A percentile compares a stretch with the other conserved stretches of the same genome.
Conservation (phyloP, 1,140 invertebrate genomes). For the Dolichoris vasculosae region DNA sequence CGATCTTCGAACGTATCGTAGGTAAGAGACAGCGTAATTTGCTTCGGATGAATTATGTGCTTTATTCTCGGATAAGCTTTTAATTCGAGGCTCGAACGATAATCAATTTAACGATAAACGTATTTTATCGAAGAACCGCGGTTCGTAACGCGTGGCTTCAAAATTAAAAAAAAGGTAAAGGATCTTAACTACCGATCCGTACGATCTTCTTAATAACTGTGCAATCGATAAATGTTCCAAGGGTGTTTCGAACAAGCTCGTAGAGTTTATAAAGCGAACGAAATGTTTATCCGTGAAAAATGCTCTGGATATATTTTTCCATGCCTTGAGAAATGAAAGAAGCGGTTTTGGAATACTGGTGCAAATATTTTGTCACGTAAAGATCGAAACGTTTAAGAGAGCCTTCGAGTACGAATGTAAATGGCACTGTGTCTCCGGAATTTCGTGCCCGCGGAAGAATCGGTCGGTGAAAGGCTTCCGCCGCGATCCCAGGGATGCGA, state of each 20-base stretch:
- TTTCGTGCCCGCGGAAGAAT: background rate
- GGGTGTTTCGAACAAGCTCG: background rate
- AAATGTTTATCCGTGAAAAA: constrained; percentile 1
- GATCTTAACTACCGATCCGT: background rate
- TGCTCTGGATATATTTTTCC: background rate
- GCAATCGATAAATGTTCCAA: constrained; percentile 7
- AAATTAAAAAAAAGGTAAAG: background rate
- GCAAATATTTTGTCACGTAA: constrained; percentile 12
- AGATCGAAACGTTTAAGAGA: background rate
- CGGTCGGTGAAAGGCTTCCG: background rate
- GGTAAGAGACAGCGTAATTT: too few species aligned
- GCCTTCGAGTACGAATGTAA: background rate
- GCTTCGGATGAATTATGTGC: constrained; percentile 5
- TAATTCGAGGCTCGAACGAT: background rate
- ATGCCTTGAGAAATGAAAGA: too few species aligned
- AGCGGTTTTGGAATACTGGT: background rate
- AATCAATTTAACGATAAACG: background rate
- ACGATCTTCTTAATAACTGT: background rate
- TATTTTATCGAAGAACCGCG: background rate
- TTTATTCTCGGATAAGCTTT: background rate
- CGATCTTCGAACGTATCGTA: background rate
- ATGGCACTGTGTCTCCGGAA: background rate
- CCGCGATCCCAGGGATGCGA: background rate
- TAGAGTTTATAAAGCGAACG: background rate
- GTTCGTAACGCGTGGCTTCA: background rate